Base-by-base conservation (phyloP, 37 sponge, comb jelly and placozoan genomes). In the Theonella swinhoei region DNA sequence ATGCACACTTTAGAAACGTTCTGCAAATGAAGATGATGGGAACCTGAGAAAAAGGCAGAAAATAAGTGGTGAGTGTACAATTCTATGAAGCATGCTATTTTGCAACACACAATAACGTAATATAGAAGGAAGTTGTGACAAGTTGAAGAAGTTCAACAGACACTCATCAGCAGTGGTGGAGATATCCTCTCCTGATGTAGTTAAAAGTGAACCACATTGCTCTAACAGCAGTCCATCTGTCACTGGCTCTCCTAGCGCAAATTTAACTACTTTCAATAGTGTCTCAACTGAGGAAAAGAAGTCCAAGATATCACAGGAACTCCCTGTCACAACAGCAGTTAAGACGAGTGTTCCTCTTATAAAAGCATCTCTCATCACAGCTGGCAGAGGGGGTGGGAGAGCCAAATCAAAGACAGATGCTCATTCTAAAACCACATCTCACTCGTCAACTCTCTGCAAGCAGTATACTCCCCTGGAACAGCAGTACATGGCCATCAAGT, bases 381-480 rank as follows among this genome's bases (percentile, higher is more conserved):
- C n/a, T n/a, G 43, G 43, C 5, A 31, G 75, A 42, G 75, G 75
- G 26, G 3, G 41, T n/a, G 75, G 73, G 24, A 47, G 35, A 29
- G 22, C n/a, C 29, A n/a, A 33, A 29, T 62, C 37, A 0, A 1
- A 4, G 19, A 0, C 60, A 59, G 37, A 26, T 29, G 3, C 29
- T 29, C 54, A 7, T 17, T 7, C 7, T 7, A 7, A 7, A 17
- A 47, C 14, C 54, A 17, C 54, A 17, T 17, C 54, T 4, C 60
- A 42, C 61, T 22, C 77, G 35, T 62, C 1, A 19, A 32, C 33
- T 11, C 62, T 31, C 22, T 29, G 40, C 0, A 9, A 23, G 29
- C 71, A 70, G 42, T 80, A 87, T 66, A 87, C 87, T 24, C 87
- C 87, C 3, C 33, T 87, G 25, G 87, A 87, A 22, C 80, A 80